Base-by-base conservation (phyloP, 2,113 vertebrate species). In the Tonatia bakeri region DNA sequence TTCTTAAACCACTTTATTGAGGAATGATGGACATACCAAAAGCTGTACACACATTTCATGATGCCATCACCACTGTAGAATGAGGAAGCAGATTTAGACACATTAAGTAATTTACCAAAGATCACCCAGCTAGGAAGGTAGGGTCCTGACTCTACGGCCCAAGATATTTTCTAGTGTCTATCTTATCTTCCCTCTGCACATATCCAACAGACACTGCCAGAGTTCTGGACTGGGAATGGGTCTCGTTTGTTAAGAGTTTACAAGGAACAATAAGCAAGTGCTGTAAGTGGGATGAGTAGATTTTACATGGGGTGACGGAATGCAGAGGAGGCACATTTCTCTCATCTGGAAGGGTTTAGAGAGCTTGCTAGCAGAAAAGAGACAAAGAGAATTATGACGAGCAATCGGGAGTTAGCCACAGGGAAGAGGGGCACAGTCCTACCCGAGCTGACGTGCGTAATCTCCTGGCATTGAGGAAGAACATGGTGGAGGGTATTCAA, bases 211-310 rank as follows among this genome's bases (percentile, higher is more conserved):
- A 26, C 33, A 64, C 65, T 75, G 65, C 13, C 26, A 43, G 72
- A 79, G 28, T 15, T 77, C 82, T 67, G 65, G 17, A 36, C 28
- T 26, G 14, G 79, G 33, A 45, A 91, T 38, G 10, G 64, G 47
- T 31, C 73, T 54, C 65, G 36, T 84, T 88, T 26, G 12, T 10
- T 38, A 43, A 64, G 26, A n/a, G 59, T 82, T 81, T 36, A 31
- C 20, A 54, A 89, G 16, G 52, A 79, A 87, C 94, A 87, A 40
- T 26, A 87, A 89, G 82, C n/a, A 82, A 87, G 22, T 79, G 9
- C 24, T 26, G 61, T 73, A 67, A 64, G 38, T 40, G 31, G 65
- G 38, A 45, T n/a, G n/a, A 89, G 67, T 76, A 64, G 11, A 65
- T 56, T 91, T 88, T 89, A 38, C 3, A 38, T 3, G 6, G 33